phyloP scores from a whole-genome alignment of 1,140 invertebrate species.

The Drosophila varians region DNA sequence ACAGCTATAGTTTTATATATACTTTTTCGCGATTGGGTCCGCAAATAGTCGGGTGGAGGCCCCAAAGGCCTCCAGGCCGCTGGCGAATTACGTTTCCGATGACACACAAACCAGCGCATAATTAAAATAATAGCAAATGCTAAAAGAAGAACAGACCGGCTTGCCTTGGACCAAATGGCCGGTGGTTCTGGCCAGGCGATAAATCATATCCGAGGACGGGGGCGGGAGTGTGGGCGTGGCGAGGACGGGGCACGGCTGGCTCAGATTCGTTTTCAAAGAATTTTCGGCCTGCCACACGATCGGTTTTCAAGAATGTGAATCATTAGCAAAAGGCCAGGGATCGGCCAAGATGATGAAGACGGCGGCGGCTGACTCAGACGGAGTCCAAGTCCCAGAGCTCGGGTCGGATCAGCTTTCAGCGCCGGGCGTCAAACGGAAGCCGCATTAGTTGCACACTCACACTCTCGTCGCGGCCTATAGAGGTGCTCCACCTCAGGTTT shows the following conservation, averaged over 20 bases:
- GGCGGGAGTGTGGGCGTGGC: conserved; percentile 25
- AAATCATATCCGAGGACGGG: conserved; percentile 55
- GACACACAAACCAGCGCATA: conserved; percentile 33
- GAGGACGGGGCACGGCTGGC: conserved; percentile 7
- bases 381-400: conserved; percentile 17
- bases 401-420: conserved; percentile 60
- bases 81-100: conserved; percentile 28
- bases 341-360: conserved; percentile 18
- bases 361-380: conserved; percentile 14
- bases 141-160: conserved; percentile 34
- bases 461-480: conserved; percentile 7
- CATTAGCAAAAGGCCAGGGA: conserved; percentile 28
- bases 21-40: neutral
- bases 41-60: conserved; percentile 37
- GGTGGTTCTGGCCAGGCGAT: conserved; percentile 42
- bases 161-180: conserved; percentile 72
- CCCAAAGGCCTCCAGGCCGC: conserved; percentile 52
- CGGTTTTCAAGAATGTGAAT: conserved; percentile 66
- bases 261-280: conserved; percentile 64
- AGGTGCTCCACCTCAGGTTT: conserved; percentile 28
- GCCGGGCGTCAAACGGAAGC: conserved; percentile 75
- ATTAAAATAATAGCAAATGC: conserved; percentile 30
- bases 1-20: neutral
- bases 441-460: conserved; percentile 57
- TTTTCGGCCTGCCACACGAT: conserved; percentile 61